Evolutionary conservation across 2,888 invertebrate species (phyloP), one percentile per base, ranked within the genome.

Genomic region (Malachius bipustulatus): DNA sequence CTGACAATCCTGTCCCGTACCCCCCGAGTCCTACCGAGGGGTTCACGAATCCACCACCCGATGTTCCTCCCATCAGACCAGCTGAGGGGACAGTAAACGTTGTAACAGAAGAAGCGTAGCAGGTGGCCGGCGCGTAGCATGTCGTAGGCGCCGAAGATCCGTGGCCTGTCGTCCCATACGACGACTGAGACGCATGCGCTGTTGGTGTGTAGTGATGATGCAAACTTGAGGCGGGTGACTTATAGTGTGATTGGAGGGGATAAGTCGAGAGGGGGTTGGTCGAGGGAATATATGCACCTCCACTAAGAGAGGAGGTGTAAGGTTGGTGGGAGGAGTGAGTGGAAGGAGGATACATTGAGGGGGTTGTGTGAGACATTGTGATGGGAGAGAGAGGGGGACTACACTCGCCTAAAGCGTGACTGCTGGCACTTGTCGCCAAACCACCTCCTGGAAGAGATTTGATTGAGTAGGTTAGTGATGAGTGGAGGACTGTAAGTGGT

Each of bases 341-440:
- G 2, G 30, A 30, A 30, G 55, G 71, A 59, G 63, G 74, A 63
- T 61, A 63, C 28, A 63, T 58, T 37, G 61, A 62, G 30, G 62
- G 63, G n/a, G 62, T 63, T 15, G 63, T 63, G 43, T 63, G 62
- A 28, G 62, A 63, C 62, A 63, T 63, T 12, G 62, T 62, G 32
- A 63, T 63, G 15, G 63, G 63, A 13, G 62, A 62, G 26, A 63
- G 53, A 49, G 72, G 74, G 36, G 73, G 75, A 54, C 71, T 74
- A 52, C 66, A 73, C 46, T 77, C 77, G 48, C 77, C 73, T 46
- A 77, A 62, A 40, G 73, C 77, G 64, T 78, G 78, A 53, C 73
- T 78, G 48, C 77, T 78, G 43, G 77, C 73, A 55, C 77, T 78
- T 43, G 75, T 69, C 52, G 77, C 72, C 56, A 77, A 69, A 51